Evolutionary conservation across 2,888 invertebrate genomes (phyloP).

Genomic region (Metallyticus violacea): DNA sequence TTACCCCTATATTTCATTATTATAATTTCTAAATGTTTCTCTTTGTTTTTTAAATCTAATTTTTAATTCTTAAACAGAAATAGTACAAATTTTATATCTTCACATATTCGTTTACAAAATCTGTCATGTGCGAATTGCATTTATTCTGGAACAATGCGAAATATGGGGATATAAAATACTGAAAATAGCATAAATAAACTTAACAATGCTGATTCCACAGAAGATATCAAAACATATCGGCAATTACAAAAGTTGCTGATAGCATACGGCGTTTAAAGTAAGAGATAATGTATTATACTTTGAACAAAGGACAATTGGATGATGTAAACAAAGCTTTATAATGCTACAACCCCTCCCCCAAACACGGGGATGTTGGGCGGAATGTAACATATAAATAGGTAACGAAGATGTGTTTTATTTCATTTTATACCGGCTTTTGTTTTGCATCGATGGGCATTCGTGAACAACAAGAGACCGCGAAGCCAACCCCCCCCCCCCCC

Average conservation of each 20-base stretch:
- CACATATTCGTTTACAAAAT: too few relatives aligned
- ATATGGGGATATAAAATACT: too few relatives aligned
- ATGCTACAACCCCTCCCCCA: too few relatives aligned
- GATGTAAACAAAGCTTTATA: background rate
- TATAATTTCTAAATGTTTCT: too few relatives aligned
- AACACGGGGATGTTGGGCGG: background rate
- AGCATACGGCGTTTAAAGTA: background rate
- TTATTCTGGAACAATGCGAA: too few relatives aligned
- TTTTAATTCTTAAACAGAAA: too few relatives aligned
- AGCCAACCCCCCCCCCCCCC: background rate
- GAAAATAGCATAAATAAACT: background rate
- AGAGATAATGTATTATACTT: background rate
- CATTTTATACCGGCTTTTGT: background rate
- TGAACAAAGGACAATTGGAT: background rate
- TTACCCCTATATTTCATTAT: too few relatives aligned
- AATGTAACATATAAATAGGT: background rate
- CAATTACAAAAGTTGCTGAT: background rate
- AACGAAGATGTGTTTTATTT: conserved; percentile 6
- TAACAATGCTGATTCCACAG: background rate
- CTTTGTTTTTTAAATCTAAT: too few relatives aligned
- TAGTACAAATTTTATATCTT: too few relatives aligned
- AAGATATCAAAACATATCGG: background rate
- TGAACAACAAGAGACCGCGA: background rate
- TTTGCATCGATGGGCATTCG: background rate
- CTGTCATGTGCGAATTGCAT: too few relatives aligned